Conservation (phyloP, 2,113 vertebrate genomes). For the Pavo muticus region DNA sequence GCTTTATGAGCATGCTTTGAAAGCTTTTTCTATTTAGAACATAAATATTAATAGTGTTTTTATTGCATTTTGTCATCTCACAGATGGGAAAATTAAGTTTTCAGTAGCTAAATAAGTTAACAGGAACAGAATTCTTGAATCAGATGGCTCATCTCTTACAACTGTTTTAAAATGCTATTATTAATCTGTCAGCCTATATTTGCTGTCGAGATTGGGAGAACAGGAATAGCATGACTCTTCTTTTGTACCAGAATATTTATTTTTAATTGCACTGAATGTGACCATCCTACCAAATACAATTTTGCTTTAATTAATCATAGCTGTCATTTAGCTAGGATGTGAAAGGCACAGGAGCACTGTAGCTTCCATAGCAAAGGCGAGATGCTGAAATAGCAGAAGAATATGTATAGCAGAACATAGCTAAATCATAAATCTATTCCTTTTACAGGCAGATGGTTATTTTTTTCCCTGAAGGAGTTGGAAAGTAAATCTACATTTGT, state of each 20-base stretch:
- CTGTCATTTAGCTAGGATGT: background rate
- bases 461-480: background rate
- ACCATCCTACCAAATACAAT: background rate
- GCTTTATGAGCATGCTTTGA: background rate
- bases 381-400: background rate
- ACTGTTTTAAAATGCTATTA: conserved; percentile 21
- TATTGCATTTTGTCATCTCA: conserved; percentile 22
- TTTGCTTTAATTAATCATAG: background rate
- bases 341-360: background rate
- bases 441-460: background rate
- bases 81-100: conserved; percentile 45
- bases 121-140: conserved; percentile 23
- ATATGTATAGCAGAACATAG: background rate
- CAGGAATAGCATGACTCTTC: background rate
- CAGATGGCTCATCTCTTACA: background rate
- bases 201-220: background rate
- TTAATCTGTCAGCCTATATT: background rate
- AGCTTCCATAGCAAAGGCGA: background rate
- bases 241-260: background rate
- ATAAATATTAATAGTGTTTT: conserved; percentile 54
- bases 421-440: background rate
- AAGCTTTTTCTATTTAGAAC: conserved; percentile 13
- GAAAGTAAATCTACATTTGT: background rate
- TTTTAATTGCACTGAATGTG: background rate
- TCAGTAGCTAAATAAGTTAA: conserved; percentile 37